Evolutionary conservation across 2,797 vertebrate genomes (phyloP).

Genomic region (Echeneis naucrates): DNA sequence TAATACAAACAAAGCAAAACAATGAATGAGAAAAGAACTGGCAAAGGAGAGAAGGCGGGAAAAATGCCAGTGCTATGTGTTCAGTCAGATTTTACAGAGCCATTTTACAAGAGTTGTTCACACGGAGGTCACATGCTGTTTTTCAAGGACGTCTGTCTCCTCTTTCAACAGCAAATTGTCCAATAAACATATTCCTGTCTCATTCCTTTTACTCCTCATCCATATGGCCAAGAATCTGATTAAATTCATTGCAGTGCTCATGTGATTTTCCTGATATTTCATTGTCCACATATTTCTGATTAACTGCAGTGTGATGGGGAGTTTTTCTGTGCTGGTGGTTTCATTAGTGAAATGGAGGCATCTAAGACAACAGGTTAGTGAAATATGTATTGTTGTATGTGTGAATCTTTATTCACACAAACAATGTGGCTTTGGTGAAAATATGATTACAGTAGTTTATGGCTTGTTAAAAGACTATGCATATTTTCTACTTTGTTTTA

Average conservation of each 20-base stretch:
- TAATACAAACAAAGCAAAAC: neutral
- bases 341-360: constrained; percentile 74
- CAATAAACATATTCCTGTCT: constrained; percentile 11
- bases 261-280: neutral
- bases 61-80: neutral
- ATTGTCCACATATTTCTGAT: constrained; percentile 28
- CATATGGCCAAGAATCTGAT: neutral
- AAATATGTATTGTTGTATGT: neutral
- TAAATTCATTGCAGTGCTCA: neutral
- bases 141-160: no score
- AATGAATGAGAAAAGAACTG: neutral
- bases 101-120: constrained; percentile 10
- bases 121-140: constrained; percentile 24
- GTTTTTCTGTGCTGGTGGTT: constrained; percentile 83
- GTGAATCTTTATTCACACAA: neutral
- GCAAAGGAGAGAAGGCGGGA: neutral
- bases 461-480: neutral
- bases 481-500: neutral
- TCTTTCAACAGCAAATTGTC: neutral
- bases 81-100: neutral
- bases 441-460: neutral
- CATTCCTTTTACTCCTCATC: neutral
- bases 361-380: constrained; percentile 83
- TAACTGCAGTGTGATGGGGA: constrained; percentile 85
- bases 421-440: neutral